Conservation (phyloP, 2,888 invertebrate species). For the Nasonovia ribisnigri region DNA sequence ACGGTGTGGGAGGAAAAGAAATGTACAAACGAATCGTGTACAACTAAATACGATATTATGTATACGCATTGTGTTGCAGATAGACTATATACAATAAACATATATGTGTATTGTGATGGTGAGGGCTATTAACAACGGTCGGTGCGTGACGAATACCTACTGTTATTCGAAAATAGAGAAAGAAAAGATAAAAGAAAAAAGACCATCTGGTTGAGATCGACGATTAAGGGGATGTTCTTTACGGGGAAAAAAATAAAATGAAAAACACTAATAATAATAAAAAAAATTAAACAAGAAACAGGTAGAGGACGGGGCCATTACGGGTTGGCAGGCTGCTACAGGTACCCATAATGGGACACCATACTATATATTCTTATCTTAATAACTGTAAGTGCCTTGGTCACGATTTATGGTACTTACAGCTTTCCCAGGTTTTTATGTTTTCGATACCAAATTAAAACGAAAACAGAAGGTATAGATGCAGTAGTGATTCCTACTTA, state of each 20-base stretch:
- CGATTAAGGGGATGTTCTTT: conserved; percentile 51
- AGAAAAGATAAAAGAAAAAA: conserved; percentile 34
- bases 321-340: not conserved
- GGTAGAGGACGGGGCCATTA: conserved; percentile 3
- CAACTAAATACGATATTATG: conserved; percentile 41
- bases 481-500: not conserved
- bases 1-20: conserved; percentile 62
- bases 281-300: conserved; percentile 23
- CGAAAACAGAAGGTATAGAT: not conserved
- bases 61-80: conserved; percentile 15
- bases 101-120: conserved; percentile 28
- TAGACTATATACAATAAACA: not conserved
- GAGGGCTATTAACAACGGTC: conserved; percentile 53
- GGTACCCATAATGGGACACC: conserved; percentile 22
- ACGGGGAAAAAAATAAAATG: conserved; percentile 2
- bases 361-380: conserved; percentile 44
- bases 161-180: conserved; percentile 53
- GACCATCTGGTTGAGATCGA: conserved; percentile 49
- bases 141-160: conserved; percentile 60
- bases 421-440: conserved; percentile 27
- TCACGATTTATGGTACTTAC: conserved; percentile 45
- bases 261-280: conserved; percentile 13
- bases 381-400: conserved; percentile 39
- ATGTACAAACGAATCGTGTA: conserved; percentile 59
- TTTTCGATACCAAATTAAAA: not conserved